Conservation (phyloP, 2,888 invertebrate species). For the Sicus ferrugineus region DNA sequence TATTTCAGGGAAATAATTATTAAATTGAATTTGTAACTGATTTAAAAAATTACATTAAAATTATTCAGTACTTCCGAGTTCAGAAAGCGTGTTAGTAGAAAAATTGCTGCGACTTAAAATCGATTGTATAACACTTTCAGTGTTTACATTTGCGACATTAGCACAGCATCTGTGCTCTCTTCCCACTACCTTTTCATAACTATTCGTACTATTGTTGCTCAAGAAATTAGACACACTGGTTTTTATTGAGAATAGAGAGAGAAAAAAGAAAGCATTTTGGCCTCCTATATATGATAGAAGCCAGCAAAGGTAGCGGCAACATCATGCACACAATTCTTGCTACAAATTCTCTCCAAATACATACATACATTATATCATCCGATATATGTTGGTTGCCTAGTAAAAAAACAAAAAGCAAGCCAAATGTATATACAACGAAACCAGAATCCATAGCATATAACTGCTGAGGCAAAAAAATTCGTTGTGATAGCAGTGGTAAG, state of each 20-base stretch:
- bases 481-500: constrained; percentile 11
- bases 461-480: neutral
- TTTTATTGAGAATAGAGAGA: neutral
- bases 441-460: constrained; percentile 5
- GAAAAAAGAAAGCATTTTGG: neutral
- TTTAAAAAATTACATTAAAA: too few species aligned
- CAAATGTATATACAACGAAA: constrained; percentile 2
- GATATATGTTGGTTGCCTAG: neutral
- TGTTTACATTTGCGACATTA: too few species aligned
- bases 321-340: constrained; percentile 22
- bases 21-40: too few species aligned
- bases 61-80: too few species aligned
- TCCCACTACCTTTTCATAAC: constrained; percentile 26
- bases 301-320: constrained; percentile 1
- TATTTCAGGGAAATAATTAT: too few species aligned
- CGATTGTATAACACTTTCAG: too few species aligned
- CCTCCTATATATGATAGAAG: neutral
- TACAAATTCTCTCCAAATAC: constrained; percentile 17
- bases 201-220: constrained; percentile 27
- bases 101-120: too few species aligned
- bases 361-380: constrained; percentile 14
- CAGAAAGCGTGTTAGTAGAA: too few species aligned
- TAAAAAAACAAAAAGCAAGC: constrained; percentile 4
- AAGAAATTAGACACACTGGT: neutral
- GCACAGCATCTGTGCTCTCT: too few species aligned